Conservation (phyloP, 1,140 invertebrate genomes). For the Stegodyphus mimosarum region DNA sequence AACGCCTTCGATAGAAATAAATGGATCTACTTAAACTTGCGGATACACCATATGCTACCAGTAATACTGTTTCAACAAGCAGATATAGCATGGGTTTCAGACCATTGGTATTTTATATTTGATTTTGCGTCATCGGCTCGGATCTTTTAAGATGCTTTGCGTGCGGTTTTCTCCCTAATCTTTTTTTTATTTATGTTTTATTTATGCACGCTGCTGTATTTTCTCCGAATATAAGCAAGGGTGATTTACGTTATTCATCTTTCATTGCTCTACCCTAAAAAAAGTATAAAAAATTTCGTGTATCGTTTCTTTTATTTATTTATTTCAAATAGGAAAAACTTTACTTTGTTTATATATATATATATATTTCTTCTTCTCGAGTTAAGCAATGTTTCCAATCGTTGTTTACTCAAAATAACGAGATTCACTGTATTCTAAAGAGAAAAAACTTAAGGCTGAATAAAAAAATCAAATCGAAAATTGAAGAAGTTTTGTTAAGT, state of each 20-base stretch:
- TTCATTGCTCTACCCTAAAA: conserved; percentile 10
- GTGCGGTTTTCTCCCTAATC: conserved; percentile 19
- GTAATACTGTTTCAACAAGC: conserved; percentile 50
- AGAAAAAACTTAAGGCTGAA: too few relatives aligned
- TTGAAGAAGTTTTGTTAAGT: too few relatives aligned
- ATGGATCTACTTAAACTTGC: conserved; percentile 29
- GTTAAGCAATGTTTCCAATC: conserved; percentile 26
- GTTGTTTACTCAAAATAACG: conserved; percentile 35
- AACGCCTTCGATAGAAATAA: conserved; percentile 46
- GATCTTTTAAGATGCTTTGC: neutral
- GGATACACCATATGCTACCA: conserved; percentile 34
- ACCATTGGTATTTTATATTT: conserved; percentile 27
- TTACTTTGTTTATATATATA: too few relatives aligned
- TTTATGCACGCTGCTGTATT: conserved; percentile 24
- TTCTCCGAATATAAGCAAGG: neutral
- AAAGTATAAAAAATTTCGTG: neutral
- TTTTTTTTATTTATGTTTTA: conserved; percentile 30
- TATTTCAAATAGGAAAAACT: too few relatives aligned
- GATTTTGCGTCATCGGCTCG: conserved; percentile 19
- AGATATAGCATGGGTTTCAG: conserved; percentile 9
- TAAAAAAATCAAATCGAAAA: too few relatives aligned
- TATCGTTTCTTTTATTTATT: too few relatives aligned
- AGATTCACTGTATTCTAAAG: conserved; percentile 18
- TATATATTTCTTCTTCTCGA: neutral
- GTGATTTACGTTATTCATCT: conserved; percentile 47